Percentiles rank a stretch among this genome's conserved stretches.
These are phyloP conservation scores for Steatornis caripensis DNA, from an alignment of 2,113 vertebrate species.

Conservation along the genomic window DNA sequence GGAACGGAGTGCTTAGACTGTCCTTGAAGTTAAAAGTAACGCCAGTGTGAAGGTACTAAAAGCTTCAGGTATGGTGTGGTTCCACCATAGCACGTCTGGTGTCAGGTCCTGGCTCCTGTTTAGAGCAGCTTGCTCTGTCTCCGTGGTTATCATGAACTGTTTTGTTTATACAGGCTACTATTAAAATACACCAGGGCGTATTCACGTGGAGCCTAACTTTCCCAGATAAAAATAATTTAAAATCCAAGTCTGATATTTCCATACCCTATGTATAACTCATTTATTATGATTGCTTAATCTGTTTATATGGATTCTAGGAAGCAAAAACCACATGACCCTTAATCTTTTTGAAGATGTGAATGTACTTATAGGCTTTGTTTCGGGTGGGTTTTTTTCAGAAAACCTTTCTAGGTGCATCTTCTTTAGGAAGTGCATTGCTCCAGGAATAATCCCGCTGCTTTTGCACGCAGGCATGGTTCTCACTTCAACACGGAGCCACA, in stretches of 20 bases:
- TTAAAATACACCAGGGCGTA: neutral
- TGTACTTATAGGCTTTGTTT: neutral
- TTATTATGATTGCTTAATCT: neutral
- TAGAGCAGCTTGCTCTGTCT: neutral
- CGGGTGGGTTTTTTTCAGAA: neutral
- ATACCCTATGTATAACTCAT: neutral
- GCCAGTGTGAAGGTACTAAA: neutral
- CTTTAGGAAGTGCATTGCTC: neutral
- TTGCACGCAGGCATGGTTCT: neutral
- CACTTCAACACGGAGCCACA: neutral
- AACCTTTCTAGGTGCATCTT: neutral
- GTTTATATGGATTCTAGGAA: neutral
- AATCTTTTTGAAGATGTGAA: neutral
- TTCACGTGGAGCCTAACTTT: neutral
- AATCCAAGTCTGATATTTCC: neutral
- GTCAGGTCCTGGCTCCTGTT: neutral
- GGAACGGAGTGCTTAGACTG: neutral
- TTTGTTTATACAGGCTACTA: slow-evolving; percentile 20
- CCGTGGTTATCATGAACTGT: neutral
- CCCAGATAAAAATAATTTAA: neutral
- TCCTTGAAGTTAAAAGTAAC: neutral
- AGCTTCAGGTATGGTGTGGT: neutral
- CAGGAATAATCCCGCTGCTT: neutral
- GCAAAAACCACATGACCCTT: neutral
- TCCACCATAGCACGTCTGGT: neutral